A percentile compares a stretch with the other conserved stretches of the same genome.
Evolutionary conservation across 2,888 invertebrate genomes (phyloP).

Genomic region (Hydroisotoma schaefferi): DNA sequence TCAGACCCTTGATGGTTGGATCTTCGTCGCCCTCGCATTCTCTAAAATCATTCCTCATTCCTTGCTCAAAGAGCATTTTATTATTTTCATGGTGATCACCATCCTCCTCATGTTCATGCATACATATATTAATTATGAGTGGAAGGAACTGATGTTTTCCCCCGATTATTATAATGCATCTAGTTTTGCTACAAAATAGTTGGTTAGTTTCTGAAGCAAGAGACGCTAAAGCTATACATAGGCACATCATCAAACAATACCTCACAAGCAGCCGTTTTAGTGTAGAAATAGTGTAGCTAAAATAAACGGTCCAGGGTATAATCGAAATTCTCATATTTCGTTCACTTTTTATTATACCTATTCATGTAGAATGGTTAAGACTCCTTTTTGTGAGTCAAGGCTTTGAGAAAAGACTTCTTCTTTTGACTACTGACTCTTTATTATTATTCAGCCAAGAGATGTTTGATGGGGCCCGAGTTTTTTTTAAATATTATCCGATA

Average conservation of each 20-base stretch:
- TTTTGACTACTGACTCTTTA: neutral
- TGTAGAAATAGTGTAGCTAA: too few relatives aligned
- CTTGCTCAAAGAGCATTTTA: conserved; percentile 1
- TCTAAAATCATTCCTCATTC: conserved; percentile 5
- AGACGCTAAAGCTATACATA: too few relatives aligned
- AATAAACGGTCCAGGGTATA: too few relatives aligned
- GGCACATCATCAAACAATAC: too few relatives aligned
- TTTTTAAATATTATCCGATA: conserved; percentile 4
- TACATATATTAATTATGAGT: neutral
- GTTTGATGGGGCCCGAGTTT: conserved; percentile 15
- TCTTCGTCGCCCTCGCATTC: conserved; percentile 10
- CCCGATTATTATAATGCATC: too few relatives aligned
- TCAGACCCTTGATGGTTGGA: conserved; percentile 4
- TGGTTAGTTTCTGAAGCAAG: too few relatives aligned
- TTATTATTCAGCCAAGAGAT: conserved; percentile 14
- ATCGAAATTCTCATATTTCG: too few relatives aligned
- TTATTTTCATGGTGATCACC: neutral
- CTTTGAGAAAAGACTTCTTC: conserved; percentile 5
- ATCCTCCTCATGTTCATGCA: too few relatives aligned
- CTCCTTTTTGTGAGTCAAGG: conserved; percentile 12
- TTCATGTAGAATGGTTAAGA: neutral
- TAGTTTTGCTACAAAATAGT: too few relatives aligned
- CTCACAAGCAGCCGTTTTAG: too few relatives aligned
- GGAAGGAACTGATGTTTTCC: too few relatives aligned
- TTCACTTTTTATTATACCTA: too few relatives aligned